phyloP scores from a whole-genome alignment of 2,888 invertebrate genomes.

The Aspidiotus destructor region DNA sequence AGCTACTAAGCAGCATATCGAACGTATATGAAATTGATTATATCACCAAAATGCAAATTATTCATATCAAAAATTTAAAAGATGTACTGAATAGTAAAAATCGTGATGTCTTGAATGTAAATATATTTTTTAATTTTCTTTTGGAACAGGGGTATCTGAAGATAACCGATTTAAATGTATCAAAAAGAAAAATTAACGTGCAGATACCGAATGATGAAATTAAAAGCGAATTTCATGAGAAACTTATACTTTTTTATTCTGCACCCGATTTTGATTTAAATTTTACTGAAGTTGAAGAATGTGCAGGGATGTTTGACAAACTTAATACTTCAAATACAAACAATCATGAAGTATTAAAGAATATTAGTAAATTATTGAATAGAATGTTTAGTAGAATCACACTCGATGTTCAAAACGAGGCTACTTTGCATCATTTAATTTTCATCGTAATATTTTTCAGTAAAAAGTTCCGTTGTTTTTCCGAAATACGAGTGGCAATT shows the following conservation, averaged over 20 bases:
- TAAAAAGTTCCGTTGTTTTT: neutral
- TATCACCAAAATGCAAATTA: neutral
- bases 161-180: neutral
- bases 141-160: neutral
- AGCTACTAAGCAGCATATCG: neutral
- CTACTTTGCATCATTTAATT: neutral
- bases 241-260: neutral
- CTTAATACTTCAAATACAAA: neutral
- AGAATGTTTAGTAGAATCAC: neutral
- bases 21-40: neutral
- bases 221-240: neutral
- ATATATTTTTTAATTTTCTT: neutral
- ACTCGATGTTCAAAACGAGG: neutral
- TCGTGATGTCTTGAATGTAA: neutral
- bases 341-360: neutral
- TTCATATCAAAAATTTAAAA: neutral
- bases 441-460: neutral
- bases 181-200: neutral
- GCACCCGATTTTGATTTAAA: neutral
- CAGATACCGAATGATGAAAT: neutral
- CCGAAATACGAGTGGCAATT: neutral
- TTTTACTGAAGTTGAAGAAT: neutral
- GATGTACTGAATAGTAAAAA: neutral
- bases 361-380: neutral
- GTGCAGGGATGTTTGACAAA: neutral